Base-by-base conservation (phyloP, 2,797 vertebrate genomes). In the Dendrocincla tyrannina region DNA sequence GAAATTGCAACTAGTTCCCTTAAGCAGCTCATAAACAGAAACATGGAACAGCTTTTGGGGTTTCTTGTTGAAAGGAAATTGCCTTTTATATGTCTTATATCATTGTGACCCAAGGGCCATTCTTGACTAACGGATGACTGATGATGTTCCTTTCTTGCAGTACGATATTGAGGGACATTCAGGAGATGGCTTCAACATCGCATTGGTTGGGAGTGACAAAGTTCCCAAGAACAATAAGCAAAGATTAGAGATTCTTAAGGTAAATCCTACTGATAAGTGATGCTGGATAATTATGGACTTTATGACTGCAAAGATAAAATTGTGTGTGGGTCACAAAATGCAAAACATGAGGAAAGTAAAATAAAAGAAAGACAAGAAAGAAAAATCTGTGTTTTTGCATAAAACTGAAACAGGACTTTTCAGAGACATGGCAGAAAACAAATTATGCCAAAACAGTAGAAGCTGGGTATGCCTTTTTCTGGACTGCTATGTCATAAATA, bases 131-230 rank as follows among this genome's bases (percentile, higher is more conserved):
- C 67, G 69, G n/a, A 44, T 96, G 58, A 89, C 89, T 91, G 82
- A 95, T 66, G 59, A 42, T 28, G 39, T 97, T 89, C 97, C 76
- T 97, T 80, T 64, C 73, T 67, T 94, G 11, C 95, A 99, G 99
- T 99, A 99, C 5, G 99, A 99, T 97, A 98, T 99, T 19, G 93
- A 98, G 67, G 99, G 99, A 47, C 99, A 99, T 97, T 99, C 99
- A 1, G 99, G 99, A 63, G 99, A 99, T 33, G 98, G 98, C 73
- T 99, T 98, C 87, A 96, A 99, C 97, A 99, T 99, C 8, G 88
- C 97, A 69, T 97, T 99, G 70, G 98, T 99, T 96, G 97, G 85
- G 73, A 95, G 95, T 42, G 98, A 99, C 97, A 98, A 98, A 96
- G 92, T 98, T 56, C 99, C 99, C 58, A 99, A 98, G 96, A 98